Evolutionary conservation across 2,797 vertebrate species (phyloP).

Genomic region (Pangasius sanitwongsei): DNA sequence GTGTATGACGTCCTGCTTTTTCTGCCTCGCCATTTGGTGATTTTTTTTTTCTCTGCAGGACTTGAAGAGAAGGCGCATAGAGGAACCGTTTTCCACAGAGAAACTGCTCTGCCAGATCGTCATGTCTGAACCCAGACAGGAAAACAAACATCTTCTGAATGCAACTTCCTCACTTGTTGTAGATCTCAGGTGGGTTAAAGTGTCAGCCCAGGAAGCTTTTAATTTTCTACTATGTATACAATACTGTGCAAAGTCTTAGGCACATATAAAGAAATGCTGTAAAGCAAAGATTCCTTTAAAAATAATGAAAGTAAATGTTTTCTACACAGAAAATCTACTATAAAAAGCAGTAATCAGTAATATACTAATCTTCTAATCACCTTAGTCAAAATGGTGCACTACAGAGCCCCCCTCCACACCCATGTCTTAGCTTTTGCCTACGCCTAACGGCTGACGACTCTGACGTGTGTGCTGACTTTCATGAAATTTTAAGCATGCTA

Average conservation of each 20-base stretch:
- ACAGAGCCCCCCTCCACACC: no score
- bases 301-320: neutral
- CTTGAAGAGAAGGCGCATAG: slow-evolving; percentile 93
- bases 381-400: no score
- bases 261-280: neutral
- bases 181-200: slow-evolving; percentile 89
- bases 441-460: no score
- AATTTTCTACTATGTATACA: neutral
- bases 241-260: neutral
- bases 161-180: slow-evolving; percentile 92
- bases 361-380: neutral
- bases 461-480: no score
- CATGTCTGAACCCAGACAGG: slow-evolving; percentile 92
- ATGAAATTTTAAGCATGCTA: no score
- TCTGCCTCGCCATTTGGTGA: neutral
- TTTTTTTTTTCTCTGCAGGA: slow-evolving; percentile 75
- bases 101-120: slow-evolving; percentile 99
- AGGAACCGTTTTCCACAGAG: slow-evolving; percentile 99
- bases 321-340: neutral
- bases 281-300: neutral
- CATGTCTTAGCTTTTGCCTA: no score
- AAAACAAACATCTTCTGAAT: slow-evolving; percentile 90
- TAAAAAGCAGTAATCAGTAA: neutral
- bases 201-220: neutral
- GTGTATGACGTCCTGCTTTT: neutral